phyloP scores from a whole-genome alignment of 2,888 invertebrate species.

The Archips xylosteana region DNA sequence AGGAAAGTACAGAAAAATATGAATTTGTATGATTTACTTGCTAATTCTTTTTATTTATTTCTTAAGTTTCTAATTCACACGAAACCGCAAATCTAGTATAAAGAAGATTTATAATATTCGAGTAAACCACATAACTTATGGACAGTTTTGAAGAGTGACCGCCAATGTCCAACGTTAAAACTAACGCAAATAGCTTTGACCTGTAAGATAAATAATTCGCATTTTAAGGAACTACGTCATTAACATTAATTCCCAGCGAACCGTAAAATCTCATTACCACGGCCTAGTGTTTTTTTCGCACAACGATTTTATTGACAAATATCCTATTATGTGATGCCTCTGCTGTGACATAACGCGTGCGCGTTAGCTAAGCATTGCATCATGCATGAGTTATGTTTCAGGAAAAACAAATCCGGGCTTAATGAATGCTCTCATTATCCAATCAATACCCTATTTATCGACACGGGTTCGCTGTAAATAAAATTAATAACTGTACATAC shows the following conservation, averaged over 20 bases:
- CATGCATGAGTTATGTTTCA: slow-evolving; percentile 50
- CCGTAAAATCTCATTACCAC: slow-evolving; percentile 5
- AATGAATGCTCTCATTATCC: neutral
- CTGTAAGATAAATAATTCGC: neutral
- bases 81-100: neutral
- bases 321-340: slow-evolving; percentile 10
- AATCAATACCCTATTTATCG: neutral
- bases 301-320: slow-evolving; percentile 18
- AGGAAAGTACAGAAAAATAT: neutral
- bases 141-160: neutral
- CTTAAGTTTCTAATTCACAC: neutral
- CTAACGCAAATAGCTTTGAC: neutral
- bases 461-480: neutral
- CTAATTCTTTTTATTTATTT: neutral
- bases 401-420: slow-evolving; percentile 42
- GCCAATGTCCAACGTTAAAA: neutral
- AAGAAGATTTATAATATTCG: neutral
- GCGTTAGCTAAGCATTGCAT: slow-evolving; percentile 41
- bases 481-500: neutral
- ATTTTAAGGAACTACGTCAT: neutral
- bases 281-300: slow-evolving; percentile 15
- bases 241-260: neutral
- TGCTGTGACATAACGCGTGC: neutral
- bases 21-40: neutral
- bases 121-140: neutral